These are phyloP conservation scores for Mylabris phalerata DNA, from an alignment of 1,140 invertebrate genomes.

Conservation along the genomic window DNA sequence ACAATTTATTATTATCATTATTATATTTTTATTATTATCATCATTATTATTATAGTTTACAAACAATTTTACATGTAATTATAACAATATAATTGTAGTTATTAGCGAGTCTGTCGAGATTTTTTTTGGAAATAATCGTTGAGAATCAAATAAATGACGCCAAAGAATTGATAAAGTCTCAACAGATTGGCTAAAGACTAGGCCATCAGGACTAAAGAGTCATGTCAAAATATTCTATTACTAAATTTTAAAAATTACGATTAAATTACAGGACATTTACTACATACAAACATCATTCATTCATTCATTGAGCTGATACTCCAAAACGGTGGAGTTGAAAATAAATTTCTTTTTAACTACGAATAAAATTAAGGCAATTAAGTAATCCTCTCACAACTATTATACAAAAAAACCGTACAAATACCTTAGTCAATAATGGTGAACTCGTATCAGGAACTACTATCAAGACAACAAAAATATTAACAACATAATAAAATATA, in stretches of 20 bases:
- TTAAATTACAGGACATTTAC: constrained; percentile 15
- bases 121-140: constrained; percentile 1
- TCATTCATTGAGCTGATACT: constrained; percentile 21
- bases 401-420: constrained; percentile 14
- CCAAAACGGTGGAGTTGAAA: neutral
- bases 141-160: neutral
- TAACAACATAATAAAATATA: constrained; percentile 31
- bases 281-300: constrained; percentile 27
- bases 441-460: constrained; percentile 38
- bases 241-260: constrained; percentile 10
- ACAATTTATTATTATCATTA: constrained; percentile 34
- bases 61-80: constrained; percentile 29
- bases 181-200: constrained; percentile 17
- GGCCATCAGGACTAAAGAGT: constrained; percentile 11
- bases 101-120: constrained; percentile 18
- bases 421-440: constrained; percentile 34
- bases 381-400: constrained; percentile 11
- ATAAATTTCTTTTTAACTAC: neutral
- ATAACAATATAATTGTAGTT: constrained; percentile 19
- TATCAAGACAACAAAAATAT: constrained; percentile 1
- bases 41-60: constrained; percentile 25
- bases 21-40: too few relatives aligned
- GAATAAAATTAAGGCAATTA: constrained; percentile 10
- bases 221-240: constrained; percentile 11
- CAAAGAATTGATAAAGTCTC: constrained; percentile 9